A percentile compares a stretch with the other conserved stretches of the same genome.
These are phyloP conservation scores for Gadopsis marmoratus DNA, from an alignment of 2,797 vertebrate species.

Conservation along the genomic window DNA sequence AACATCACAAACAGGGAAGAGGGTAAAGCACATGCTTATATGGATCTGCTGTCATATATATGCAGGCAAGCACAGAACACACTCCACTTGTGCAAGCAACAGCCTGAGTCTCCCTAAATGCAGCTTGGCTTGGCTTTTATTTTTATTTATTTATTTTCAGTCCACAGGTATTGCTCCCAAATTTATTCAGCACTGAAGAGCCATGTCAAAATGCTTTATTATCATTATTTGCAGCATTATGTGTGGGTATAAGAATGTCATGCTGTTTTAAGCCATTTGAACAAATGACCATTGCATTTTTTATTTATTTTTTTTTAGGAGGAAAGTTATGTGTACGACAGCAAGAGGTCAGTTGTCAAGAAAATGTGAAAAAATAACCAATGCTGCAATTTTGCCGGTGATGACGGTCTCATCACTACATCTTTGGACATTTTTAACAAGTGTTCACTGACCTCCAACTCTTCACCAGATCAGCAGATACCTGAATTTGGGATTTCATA, in stretches of 20 bases:
- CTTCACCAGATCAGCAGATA: background rate
- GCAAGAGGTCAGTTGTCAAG: background rate
- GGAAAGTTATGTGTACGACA: background rate
- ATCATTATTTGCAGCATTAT: background rate
- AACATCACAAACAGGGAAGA: background rate
- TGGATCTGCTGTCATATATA: conserved; percentile 15
- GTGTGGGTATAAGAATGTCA: background rate
- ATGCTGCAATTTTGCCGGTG: background rate
- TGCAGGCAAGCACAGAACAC: background rate
- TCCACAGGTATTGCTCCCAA: background rate
- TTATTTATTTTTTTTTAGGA: background rate
- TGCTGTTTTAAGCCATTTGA: background rate
- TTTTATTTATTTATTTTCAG: too few species aligned
- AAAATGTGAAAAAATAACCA: background rate
- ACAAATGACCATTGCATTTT: background rate
- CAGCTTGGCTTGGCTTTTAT: background rate
- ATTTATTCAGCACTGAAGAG: background rate
- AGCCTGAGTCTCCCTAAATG: background rate
- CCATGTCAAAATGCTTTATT: background rate
- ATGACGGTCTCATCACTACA: background rate
- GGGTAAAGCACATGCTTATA: background rate
- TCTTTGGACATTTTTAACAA: background rate
- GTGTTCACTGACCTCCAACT: background rate
- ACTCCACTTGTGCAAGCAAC: background rate
- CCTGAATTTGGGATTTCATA: background rate